Evolutionary conservation across 2,888 invertebrate species (phyloP), one percentile per base, ranked within the genome.

Genomic region (Napeogenes inachia): DNA sequence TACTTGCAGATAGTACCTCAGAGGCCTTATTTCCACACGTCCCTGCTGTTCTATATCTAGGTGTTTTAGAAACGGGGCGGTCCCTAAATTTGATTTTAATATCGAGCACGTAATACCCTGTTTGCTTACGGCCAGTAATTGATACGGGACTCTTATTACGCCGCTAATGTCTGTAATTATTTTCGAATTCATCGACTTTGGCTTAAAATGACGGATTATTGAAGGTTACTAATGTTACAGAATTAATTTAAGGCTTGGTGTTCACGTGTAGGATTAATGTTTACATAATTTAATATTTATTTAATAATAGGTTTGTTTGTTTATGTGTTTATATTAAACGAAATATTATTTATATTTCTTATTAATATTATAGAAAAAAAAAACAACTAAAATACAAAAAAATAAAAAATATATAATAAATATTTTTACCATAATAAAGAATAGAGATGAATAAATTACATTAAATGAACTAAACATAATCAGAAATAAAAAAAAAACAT

Each of bases 31-130:
- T 10, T 73, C 72, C 73, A 74, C 73, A 77, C 73, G 75, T 77
- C 73, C 21, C 21, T 21, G 73, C 72, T 66, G 71, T 61, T 63
- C 70, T 71, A 63, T 68, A 62, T 66, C 64, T 64, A 68, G 62
- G 64, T 67, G 57, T 69, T 66, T 63, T 61, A 71, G 72, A 71
- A 69, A 68, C 71, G 71, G 75, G 78, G 79, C 76, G 81, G 81
- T 71, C 64, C 84, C 87, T 88, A 86, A 90, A 90, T 89, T 87
- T 78, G 89, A 86, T 89, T 90, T 90, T 90, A 90, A 90, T 90
- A 87, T 82, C 80, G 82, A 87, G 79, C 82, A 78, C 80, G 77
- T 87, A 89, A 89, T 85, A 75, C 84, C 80, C 79, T 79, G 84
- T 86, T 87, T 84, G 86, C 85, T 81, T 79, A 75, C 75, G 77